Evolutionary conservation across 2,888 invertebrate species (phyloP).

Genomic region (Bruchidius siliquastri): DNA sequence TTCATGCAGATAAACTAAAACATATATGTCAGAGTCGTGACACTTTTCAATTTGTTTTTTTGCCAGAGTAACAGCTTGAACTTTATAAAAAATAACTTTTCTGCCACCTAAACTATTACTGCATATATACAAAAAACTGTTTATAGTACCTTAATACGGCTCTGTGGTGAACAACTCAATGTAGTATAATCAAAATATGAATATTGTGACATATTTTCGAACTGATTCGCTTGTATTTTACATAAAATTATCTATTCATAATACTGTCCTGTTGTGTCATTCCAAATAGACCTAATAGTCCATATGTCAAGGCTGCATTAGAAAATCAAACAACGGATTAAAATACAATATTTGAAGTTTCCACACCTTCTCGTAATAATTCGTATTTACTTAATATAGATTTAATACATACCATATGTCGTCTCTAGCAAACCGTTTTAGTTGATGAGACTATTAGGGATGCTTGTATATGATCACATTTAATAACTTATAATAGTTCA

Average conservation of each 20-base stretch:
- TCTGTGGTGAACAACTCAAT: not conserved
- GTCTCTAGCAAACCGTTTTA: no score
- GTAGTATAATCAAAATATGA: not conserved
- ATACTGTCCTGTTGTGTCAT: not conserved
- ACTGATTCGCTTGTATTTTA: not conserved
- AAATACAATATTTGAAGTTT: not conserved
- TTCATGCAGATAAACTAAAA: no score
- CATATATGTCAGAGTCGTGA: no score
- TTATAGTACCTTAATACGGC: not conserved
- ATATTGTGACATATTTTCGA: not conserved
- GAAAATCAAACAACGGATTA: not conserved
- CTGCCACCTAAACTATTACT: no score
- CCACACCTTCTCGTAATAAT: not conserved
- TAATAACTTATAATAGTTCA: no score
- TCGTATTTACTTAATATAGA: not conserved
- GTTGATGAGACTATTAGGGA: no score
- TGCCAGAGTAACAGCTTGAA: no score
- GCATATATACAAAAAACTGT: no score
- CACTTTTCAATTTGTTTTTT: no score
- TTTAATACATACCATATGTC: not conserved
- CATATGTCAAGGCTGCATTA: not conserved
- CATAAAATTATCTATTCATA: not conserved
- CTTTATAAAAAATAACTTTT: no score
- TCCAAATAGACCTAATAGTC: not conserved
- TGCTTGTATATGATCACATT: no score